Conservation (phyloP, 2,888 invertebrate species). For the Latheticus oryzae region DNA sequence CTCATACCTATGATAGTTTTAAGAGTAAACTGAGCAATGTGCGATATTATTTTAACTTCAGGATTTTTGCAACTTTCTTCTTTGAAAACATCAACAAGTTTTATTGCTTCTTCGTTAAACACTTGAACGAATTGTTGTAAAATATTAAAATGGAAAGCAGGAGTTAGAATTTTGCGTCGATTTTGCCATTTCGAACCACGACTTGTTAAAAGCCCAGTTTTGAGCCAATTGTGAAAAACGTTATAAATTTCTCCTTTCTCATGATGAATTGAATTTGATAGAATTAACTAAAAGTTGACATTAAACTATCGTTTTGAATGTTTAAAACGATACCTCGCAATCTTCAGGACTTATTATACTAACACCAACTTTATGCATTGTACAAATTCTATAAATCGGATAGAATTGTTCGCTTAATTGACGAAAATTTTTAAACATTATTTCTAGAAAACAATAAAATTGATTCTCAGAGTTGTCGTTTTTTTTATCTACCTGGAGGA, state of each 20-base stretch:
- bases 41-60: constrained; percentile 12
- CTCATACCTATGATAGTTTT: constrained; percentile 29
- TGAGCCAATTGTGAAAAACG: constrained; percentile 60
- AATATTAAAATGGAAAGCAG: constrained; percentile 54
- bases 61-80: constrained; percentile 1
- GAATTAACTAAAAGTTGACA: constrained; percentile 51
- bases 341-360: constrained; percentile 25
- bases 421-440: constrained; percentile 5
- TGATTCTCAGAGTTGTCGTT: too few species aligned
- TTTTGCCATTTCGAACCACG: constrained; percentile 54
- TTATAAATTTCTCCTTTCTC: constrained; percentile 58
- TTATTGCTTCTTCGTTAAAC: constrained; percentile 50
- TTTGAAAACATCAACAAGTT: constrained; percentile 39
- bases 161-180: constrained; percentile 52
- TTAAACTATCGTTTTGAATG: neutral
- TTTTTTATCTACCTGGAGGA: constrained; percentile 21
- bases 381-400: constrained; percentile 15
- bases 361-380: constrained; percentile 3
- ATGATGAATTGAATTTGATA: constrained; percentile 56
- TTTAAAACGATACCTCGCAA: constrained; percentile 1
- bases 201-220: constrained; percentile 62
- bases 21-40: constrained; percentile 19
- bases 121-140: constrained; percentile 49
- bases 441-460: constrained; percentile 1
- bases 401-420: constrained; percentile 1